Evolutionary conservation across 2,888 invertebrate species (phyloP), one percentile per base, ranked within the genome.

Genomic region (Elmis aenea): DNA sequence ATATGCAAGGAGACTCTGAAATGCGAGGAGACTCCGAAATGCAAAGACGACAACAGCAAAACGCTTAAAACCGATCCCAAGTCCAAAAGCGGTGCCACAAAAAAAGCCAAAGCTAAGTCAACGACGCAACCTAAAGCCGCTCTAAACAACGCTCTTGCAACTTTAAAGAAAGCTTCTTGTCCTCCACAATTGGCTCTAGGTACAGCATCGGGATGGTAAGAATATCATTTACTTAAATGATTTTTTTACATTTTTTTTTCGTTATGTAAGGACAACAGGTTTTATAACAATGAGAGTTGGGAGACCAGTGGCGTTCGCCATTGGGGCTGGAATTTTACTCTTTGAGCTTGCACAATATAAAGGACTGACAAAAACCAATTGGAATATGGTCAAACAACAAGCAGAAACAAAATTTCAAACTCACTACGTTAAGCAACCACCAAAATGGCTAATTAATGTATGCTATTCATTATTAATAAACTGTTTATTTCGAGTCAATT

Each of bases 301-400:
- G 6, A 89, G 86, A 72, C 71, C 83, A 34, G 88, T 87, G 21
- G 91, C 91, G 10, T 80, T 87, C 48, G 83, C 87, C 5, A 71
- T 91, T 41, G 92, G 92, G 38, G 85, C 89, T 33, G 82, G 87
- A 46, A 82, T 92, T 32, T 81, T 92, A 52, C 67, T 90, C 40
- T 64, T 91, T 50, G 83, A 91, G 69, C 73, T 92, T 52, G 91
- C 91, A 3, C 83, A 85, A 48, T 85, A 88, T 58, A 83, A 88
- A 58, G 91, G 91, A 5, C 87, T 87, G 50, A 82, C 91, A 38
- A 82, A 84, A 54, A 76, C 86, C 42, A 86, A 91, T 65, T 92
- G 91, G 91, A 82, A 81, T 35, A 82, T 83, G 68, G 74, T 91
- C 13, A 80, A 82, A 50, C 79, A 76, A 52, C 83, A 83, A 55